Evolutionary conservation across 2,113 vertebrate species (phyloP).

Genomic region (Odocoileus hemionus): DNA sequence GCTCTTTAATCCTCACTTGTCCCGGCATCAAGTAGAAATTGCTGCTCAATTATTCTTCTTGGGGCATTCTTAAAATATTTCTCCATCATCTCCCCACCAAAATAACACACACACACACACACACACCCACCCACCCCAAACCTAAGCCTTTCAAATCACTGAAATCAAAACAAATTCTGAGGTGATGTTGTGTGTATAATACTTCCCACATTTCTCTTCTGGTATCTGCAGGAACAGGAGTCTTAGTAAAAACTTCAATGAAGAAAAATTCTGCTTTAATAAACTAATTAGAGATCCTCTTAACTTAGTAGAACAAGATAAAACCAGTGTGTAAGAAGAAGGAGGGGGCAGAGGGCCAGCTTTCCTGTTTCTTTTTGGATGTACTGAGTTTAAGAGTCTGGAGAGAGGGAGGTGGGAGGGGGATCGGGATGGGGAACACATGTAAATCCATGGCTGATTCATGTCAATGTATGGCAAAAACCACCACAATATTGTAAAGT

Average conservation of each 20-base stretch:
- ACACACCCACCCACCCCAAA: neutral
- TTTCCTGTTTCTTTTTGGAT: neutral
- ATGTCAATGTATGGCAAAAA: no score
- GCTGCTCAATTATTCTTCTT: neutral
- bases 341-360: neutral
- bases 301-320: neutral
- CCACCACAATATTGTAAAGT: no score
- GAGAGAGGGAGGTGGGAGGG: neutral
- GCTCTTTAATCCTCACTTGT: neutral
- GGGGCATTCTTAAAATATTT: conserved; percentile 21
- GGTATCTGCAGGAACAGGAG: neutral
- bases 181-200: neutral
- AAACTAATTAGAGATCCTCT: neutral
- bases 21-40: neutral
- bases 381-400: neutral
- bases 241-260: neutral
- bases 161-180: conserved; percentile 20
- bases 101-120: neutral
- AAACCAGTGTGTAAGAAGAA: neutral
- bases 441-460: no score
- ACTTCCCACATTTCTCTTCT: neutral
- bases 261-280: conserved; percentile 6
- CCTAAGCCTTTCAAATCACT: neutral
- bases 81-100: neutral
- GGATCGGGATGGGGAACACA: no score